Conservation (phyloP, 2,113 vertebrate species). For the Microcebus ravelobensis region DNA sequence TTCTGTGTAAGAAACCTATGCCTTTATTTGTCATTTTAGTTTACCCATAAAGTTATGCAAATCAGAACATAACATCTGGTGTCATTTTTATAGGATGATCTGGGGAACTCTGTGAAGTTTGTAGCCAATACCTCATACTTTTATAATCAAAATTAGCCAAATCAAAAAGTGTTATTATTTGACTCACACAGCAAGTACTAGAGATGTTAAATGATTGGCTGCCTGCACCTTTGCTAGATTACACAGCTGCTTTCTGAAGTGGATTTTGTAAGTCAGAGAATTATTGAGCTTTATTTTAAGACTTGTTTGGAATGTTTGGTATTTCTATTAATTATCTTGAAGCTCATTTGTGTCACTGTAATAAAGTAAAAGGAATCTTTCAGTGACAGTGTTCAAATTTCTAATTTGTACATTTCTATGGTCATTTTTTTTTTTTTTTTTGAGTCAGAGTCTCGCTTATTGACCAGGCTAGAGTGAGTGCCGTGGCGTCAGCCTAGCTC, state of each 20-base stretch:
- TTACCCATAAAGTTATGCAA: neutral
- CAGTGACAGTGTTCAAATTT: neutral
- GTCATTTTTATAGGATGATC: neutral
- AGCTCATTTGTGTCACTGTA: neutral
- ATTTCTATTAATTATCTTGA: neutral
- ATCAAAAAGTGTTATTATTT: neutral
- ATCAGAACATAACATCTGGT: neutral
- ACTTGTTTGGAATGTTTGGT: neutral
- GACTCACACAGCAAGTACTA: neutral
- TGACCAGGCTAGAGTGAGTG: no score
- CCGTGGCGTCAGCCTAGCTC: no score
- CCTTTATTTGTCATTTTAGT: neutral
- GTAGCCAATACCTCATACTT: neutral
- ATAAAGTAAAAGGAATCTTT: neutral
- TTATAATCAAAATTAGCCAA: neutral
- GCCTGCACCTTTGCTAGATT: neutral
- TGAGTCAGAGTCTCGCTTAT: no score
- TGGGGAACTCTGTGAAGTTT: neutral
- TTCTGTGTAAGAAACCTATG: neutral
- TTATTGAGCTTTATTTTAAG: neutral
- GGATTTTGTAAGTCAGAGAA: neutral
- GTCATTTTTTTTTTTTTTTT: neutral
- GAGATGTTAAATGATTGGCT: neutral
- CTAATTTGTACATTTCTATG: neutral
- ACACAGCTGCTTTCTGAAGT: neutral